phyloP scores from a whole-genome alignment of 1,140 invertebrate genomes.

The Hypsibius dujardini region DNA sequence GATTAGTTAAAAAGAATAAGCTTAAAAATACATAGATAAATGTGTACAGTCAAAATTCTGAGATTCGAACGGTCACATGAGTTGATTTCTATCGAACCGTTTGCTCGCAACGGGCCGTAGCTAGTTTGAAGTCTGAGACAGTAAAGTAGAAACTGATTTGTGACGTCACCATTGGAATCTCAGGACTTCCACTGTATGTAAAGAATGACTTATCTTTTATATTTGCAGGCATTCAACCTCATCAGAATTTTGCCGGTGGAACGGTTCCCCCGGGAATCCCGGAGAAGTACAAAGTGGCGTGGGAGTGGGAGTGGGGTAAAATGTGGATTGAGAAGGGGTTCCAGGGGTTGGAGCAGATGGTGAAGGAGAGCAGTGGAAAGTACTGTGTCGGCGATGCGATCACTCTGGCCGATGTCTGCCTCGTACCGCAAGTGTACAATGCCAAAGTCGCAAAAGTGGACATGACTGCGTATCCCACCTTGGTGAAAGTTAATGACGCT shows the following conservation, averaged over 20 bases:
- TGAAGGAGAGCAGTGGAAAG: constrained; percentile 65
- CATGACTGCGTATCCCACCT: constrained; percentile 64
- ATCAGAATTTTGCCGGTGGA: constrained; percentile 75
- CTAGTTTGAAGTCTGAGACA: too few relatives aligned
- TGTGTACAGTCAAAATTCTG: too few relatives aligned
- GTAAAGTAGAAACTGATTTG: too few relatives aligned
- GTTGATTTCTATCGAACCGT: too few relatives aligned
- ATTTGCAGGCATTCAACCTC: constrained; percentile 61
- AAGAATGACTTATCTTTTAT: background rate
- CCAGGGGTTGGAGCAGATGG: constrained; percentile 62
- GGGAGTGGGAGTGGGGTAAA: constrained; percentile 53
- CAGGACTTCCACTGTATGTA: too few relatives aligned
- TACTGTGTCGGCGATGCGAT: constrained; percentile 85
- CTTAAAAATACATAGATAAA: too few relatives aligned
- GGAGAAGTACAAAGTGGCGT: constrained; percentile 21
- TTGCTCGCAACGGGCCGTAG: too few relatives aligned
- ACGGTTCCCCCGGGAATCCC: constrained; percentile 39
- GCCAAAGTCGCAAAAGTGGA: constrained; percentile 33
- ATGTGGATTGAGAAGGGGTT: constrained; percentile 79
- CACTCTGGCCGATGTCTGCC: constrained; percentile 78
- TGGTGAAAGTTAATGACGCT: constrained; percentile 56
- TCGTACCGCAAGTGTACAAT: constrained; percentile 83
- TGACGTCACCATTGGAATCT: too few relatives aligned
- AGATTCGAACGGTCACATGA: too few relatives aligned
- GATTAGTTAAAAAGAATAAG: too few relatives aligned